These are phyloP conservation scores for Margaritifera margaritifera DNA, from an alignment of 2,888 invertebrate species.

Conservation along the genomic window DNA sequence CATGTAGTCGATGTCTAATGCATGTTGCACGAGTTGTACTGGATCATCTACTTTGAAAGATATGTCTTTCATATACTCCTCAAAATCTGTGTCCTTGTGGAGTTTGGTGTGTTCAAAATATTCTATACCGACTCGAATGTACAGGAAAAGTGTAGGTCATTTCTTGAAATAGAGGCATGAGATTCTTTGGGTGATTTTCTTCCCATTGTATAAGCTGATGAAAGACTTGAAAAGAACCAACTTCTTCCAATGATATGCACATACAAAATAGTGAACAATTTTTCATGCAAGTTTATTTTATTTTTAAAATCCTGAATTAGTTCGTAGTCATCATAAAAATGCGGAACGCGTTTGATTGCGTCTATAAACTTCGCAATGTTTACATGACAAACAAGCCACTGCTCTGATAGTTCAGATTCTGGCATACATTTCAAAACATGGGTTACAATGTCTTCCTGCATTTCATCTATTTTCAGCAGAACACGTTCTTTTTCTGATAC, in stretches of 20 bases:
- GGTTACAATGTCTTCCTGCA: background rate
- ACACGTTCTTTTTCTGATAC: conserved; percentile 1
- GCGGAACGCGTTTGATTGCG: background rate
- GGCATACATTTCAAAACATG: conserved; percentile 2
- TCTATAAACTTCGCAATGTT: background rate
- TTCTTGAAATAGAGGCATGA: background rate
- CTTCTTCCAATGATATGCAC: background rate
- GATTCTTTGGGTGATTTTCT: background rate
- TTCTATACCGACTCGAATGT: background rate
- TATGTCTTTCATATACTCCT: no score
- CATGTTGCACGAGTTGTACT: no score
- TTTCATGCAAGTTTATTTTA: background rate
- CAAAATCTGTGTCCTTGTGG: no score
- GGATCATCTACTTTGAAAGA: no score
- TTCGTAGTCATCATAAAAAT: background rate
- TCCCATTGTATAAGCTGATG: background rate
- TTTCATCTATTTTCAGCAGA: conserved; percentile 1
- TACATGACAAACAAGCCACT: background rate
- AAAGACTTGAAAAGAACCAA: background rate
- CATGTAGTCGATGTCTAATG: no score
- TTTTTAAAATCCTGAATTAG: background rate
- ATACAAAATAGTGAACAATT: conserved; percentile 2
- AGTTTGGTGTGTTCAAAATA: no score
- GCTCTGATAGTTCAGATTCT: background rate
- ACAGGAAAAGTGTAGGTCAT: background rate